phyloP scores from a whole-genome alignment of 64 coral and sea anemone species.

The Stichodactyla helianthus region DNA sequence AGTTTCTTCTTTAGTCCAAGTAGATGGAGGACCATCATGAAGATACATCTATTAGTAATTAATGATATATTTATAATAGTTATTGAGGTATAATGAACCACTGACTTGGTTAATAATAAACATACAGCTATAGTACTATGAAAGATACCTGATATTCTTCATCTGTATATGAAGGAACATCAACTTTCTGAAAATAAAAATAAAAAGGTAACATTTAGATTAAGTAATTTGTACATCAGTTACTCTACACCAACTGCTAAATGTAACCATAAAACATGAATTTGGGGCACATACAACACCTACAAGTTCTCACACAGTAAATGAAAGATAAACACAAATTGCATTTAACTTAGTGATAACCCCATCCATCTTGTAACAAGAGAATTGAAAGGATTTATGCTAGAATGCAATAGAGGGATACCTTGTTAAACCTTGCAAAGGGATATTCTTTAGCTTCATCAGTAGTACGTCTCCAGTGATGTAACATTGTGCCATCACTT shows the following conservation, averaged over 20 bases:
- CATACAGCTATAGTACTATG: background rate
- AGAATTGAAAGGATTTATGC: no score
- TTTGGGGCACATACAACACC: no score
- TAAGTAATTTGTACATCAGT: background rate
- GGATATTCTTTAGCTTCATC: constrained; percentile 97
- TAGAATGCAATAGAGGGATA: background rate
- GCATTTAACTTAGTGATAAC: no score
- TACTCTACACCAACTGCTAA: background rate
- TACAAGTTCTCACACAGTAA: no score
- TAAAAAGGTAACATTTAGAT: background rate
- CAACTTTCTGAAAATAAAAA: constrained; percentile 67
- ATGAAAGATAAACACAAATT: no score
- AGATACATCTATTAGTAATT: constrained; percentile 93
- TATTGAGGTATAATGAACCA: background rate
- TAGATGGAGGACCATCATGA: constrained; percentile 68
- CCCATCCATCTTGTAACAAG: no score
- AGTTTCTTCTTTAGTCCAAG: constrained; percentile 80
- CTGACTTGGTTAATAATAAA: background rate
- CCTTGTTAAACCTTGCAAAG: constrained; percentile 99
- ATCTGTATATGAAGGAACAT: constrained; percentile 76
- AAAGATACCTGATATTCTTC: constrained; percentile 83
- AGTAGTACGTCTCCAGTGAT: constrained; percentile 90
- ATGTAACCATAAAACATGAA: no score
- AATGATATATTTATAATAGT: background rate
- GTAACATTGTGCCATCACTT: constrained; percentile 80